Evolutionary conservation across 35 echinoderm and acorn worm species (phyloP), one percentile per base, ranked within the genome.

Genomic region (Apostichopus californicus): DNA sequence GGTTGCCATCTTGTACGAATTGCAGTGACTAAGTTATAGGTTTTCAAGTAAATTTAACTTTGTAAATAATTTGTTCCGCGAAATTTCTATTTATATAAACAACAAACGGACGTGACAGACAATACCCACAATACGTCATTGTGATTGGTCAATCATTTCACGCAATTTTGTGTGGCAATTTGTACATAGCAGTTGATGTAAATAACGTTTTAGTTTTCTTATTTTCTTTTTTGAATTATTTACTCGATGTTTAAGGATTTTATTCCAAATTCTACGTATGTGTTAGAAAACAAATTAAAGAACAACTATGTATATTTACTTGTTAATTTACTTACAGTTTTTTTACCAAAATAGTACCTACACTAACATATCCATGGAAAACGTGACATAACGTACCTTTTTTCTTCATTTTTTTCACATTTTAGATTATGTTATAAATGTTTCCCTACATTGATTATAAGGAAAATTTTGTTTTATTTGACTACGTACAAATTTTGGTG

Each of bases 191-290:
- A 78, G 77, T 8, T 9, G 8, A 15, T 78, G 8, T 20, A 78
- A 78, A 20, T 78, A 78, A 78, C 77, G 77, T 78, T 78, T 78
- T 78, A 78, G 77, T 78, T 20, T 78, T 78, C 11, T 20, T 15
- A 78, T 66, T 66, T 66, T 66, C 9, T 66, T 66, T 66, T 66
- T 66, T 17, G 63, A 66, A 66, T 66, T 66, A 66, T 66, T 66
- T 17, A 66, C 15, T 17, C 63, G 63, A 66, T 66, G 15, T 9
- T 9, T 12, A 2, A 17, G 15, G 63, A 66, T 12, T 66, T 12
- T 9, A 12, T 66, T 12, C 64, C 11, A 68, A 68, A 68, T 14
- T 11, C 64, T 4, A 10, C 18, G 64, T 11, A 68, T 68, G 11
- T 68, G 8, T 18, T 68, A 68, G 64, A 68, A 68, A 68, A 68